Evolutionary conservation across 2,888 invertebrate genomes (phyloP).

Genomic region (Timema podura): DNA sequence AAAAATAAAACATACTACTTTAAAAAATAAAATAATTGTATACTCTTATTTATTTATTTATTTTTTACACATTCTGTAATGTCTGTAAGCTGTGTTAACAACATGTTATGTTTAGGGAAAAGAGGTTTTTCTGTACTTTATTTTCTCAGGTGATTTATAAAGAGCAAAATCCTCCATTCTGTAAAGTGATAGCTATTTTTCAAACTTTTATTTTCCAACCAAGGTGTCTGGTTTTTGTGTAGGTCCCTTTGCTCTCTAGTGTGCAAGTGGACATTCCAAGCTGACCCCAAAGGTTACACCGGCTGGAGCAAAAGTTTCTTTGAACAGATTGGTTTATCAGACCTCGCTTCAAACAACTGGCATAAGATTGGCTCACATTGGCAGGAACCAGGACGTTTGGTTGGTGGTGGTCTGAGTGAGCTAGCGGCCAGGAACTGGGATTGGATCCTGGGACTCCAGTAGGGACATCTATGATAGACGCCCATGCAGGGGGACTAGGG

Average conservation of each 20-base stretch:
- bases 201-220: conserved; percentile 4
- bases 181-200: background rate
- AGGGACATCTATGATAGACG: conserved; percentile 88
- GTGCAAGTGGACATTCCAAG: conserved; percentile 92
- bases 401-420: conserved; percentile 60
- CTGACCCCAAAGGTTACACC: conserved; percentile 51
- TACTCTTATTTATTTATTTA: no score
- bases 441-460: conserved; percentile 71
- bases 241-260: conserved; percentile 89
- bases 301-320: conserved; percentile 76
- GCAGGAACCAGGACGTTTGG: conserved; percentile 65
- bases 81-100: no score
- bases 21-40: no score
- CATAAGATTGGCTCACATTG: conserved; percentile 63
- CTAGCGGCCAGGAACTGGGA: conserved; percentile 66
- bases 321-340: conserved; percentile 65
- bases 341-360: conserved; percentile 64
- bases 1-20: no score
- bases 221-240: conserved; percentile 32
- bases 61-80: no score
- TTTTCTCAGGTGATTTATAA: no score
- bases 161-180: no score
- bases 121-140: no score
- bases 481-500: conserved; percentile 90
- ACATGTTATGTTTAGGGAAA: no score